Evolutionary conservation across 2,888 invertebrate genomes (phyloP), one percentile per base, ranked within the genome.

Genomic region (Fabriciana adippe): DNA sequence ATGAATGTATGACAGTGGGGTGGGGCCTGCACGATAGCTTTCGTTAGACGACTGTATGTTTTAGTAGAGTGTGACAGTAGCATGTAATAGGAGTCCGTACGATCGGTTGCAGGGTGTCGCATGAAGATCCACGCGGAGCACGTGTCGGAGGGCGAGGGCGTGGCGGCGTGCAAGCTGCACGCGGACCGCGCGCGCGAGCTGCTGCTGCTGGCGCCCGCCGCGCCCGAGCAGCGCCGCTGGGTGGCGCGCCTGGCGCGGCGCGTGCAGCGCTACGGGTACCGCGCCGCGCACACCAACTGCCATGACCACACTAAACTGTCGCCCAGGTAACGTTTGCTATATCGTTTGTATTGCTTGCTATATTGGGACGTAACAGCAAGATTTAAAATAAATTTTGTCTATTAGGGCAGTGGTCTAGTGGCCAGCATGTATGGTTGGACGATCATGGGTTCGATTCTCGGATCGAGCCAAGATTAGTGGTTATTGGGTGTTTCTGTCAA

Each of bases 81-180:
- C 8, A 6, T 18, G 14, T 35, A 45, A 16, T 4, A 13, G 16
- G 16, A n/a, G 31, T 16, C 3, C 1, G 48, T 59, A 26, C n/a
- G 6, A 5, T n/a, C 26, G 13, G 13, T 15, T 16, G 54, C 84
- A 97, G 98, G 98, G 76, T 99, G 99, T 93, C 97, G 97, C 83
- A 97, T 98, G 87, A 99, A 99, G 94, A 97, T 99, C 82, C 99
- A 99, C 92, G 97, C 97, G 88, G 99, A 99, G 85, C 99, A 99
- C 94, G 95, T 97, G 86, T 96, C 97, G 79, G 95, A 95, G 79
- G 97, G 97, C 15, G 61, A 51, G 51, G 53, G 51, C 86, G 95
- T 99, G 83, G 97, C 97, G 73, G 98, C 99, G 57, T 99, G 99
- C 93, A 99, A 99, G 94, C 94, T 99, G 75, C 98, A 98, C 89